Evolutionary conservation across 2,888 invertebrate species (phyloP).

Genomic region (Drosophila nigricruria): DNA sequence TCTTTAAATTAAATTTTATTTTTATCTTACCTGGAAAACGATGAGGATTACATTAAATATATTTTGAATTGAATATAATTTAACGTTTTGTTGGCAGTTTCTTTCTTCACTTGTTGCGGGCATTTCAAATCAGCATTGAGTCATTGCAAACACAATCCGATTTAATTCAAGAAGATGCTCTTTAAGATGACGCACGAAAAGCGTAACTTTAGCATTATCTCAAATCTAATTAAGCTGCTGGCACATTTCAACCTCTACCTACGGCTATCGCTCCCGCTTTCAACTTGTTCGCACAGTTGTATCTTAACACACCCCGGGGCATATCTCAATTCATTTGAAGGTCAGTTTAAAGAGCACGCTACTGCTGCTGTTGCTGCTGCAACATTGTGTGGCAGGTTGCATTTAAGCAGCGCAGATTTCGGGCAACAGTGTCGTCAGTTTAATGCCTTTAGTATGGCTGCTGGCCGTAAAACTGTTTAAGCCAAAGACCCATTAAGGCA

Average conservation of each 20-base stretch:
- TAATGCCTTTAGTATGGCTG: slow-evolving; percentile 37
- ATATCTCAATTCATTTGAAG: slow-evolving; percentile 49
- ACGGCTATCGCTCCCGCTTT: not conserved
- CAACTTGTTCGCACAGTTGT: not conserved
- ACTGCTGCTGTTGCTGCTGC: slow-evolving; percentile 32
- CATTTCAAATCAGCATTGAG: not conserved
- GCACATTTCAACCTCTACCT: not conserved
- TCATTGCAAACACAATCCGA: not conserved
- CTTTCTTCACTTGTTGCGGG: not conserved
- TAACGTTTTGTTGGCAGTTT: not conserved
- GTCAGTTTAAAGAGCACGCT: slow-evolving; percentile 55
- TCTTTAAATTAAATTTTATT: no score
- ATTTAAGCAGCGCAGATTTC: slow-evolving; percentile 67
- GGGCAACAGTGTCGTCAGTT: slow-evolving; percentile 75
- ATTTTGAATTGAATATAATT: no score
- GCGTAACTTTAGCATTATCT: slow-evolving; percentile 53
- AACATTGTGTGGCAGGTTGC: slow-evolving; percentile 73
- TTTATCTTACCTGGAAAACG: no score
- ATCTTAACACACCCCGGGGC: not conserved
- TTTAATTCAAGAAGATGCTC: slow-evolving; percentile 20
- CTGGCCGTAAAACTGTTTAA: slow-evolving; percentile 55
- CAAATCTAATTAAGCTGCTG: slow-evolving; percentile 67
- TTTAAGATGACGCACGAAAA: slow-evolving; percentile 49
- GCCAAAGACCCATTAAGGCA: slow-evolving; percentile 37
- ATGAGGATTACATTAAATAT: no score